A percentile compares a stretch with the other conserved stretches of the same genome.
Evolutionary conservation across 2,888 invertebrate genomes (phyloP).

Genomic region (Antheraea yamamai): DNA sequence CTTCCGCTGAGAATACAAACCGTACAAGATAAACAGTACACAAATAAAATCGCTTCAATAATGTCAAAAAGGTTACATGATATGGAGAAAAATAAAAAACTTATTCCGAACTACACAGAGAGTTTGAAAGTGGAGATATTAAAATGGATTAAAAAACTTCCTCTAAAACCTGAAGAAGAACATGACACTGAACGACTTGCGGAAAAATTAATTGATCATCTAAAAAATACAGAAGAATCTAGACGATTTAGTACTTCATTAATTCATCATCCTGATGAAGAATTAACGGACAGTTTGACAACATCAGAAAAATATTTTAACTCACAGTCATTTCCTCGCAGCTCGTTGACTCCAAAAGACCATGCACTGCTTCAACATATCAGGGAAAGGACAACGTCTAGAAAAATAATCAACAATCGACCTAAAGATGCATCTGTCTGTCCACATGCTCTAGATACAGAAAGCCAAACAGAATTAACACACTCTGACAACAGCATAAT

Average conservation of each 20-base stretch:
- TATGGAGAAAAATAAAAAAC: conserved; percentile 44
- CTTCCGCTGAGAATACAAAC: conserved; percentile 42
- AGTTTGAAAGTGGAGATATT: conserved; percentile 43
- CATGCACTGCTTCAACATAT: conserved; percentile 45
- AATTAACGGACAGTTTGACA: background rate
- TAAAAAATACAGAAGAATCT: conserved; percentile 39
- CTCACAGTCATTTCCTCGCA: conserved; percentile 32
- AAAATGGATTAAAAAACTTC: conserved; percentile 48
- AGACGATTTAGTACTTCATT: conserved; percentile 37
- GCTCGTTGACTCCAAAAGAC: conserved; percentile 46
- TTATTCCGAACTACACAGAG: conserved; percentile 29
- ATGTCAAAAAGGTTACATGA: conserved; percentile 51
- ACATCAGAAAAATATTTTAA: background rate
- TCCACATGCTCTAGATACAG: conserved; percentile 35
- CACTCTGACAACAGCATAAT: conserved; percentile 8
- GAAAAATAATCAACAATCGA: conserved; percentile 16
- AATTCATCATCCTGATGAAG: conserved; percentile 25
- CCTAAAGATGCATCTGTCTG: conserved; percentile 35
- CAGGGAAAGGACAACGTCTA: conserved; percentile 35
- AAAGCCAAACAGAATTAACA: conserved; percentile 44
- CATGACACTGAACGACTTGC: conserved; percentile 28
- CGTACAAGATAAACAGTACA: conserved; percentile 34
- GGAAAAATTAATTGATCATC: conserved; percentile 37
- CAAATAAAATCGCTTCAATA: conserved; percentile 44
- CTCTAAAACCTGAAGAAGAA: conserved; percentile 35